Conservation (phyloP, 2,888 invertebrate genomes). For the Zygogramma bicolorata region DNA sequence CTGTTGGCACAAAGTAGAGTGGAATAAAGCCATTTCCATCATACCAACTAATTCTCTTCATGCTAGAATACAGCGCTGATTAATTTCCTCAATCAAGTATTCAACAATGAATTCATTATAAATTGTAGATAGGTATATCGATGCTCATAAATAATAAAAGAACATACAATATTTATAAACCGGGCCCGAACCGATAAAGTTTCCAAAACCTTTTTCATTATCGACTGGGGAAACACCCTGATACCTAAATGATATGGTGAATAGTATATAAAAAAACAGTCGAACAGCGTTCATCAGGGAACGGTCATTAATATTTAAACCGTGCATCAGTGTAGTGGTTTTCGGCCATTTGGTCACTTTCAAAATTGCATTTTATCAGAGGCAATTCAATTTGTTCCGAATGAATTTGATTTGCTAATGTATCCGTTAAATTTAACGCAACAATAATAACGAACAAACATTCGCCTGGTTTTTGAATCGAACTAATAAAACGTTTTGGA, state of each 20-base stretch:
- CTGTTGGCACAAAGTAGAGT: too few relatives aligned
- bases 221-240: neutral
- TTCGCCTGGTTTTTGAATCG: neutral
- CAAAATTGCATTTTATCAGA: constrained; percentile 26
- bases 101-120: too few relatives aligned
- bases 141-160: neutral
- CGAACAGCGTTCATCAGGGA: constrained; percentile 11
- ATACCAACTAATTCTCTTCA: too few relatives aligned
- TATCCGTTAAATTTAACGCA: constrained; percentile 10
- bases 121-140: neutral
- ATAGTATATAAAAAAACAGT: neutral
- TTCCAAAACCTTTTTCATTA: neutral
- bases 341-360: constrained; percentile 2
- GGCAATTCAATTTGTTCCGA: constrained; percentile 34
- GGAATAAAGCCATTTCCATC: too few relatives aligned
- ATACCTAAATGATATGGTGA: neutral
- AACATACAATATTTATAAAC: neutral
- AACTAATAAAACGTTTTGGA: neutral
- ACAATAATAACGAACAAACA: constrained; percentile 3
- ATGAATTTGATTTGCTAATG: constrained; percentile 38
- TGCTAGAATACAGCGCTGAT: too few relatives aligned
- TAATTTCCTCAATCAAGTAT: too few relatives aligned
- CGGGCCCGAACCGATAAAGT: neutral
- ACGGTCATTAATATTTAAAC: constrained; percentile 14
- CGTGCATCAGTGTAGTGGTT: constrained; percentile 5